These are phyloP conservation scores for Ptychochromis oligacanthus DNA, from an alignment of 2,113 vertebrate genomes.

Conservation along the genomic window DNA sequence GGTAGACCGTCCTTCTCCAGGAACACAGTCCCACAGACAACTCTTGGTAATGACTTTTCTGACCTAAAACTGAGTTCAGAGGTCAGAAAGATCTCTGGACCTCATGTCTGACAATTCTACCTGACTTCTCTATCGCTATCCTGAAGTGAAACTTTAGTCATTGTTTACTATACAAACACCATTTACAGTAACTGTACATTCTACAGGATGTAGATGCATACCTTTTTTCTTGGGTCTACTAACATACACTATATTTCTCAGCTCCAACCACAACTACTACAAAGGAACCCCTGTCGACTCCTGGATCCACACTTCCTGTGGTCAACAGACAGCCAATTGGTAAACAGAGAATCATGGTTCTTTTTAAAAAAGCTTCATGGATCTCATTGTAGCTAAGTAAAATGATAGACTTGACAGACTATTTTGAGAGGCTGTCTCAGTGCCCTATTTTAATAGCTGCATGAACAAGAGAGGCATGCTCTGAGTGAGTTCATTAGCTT, in stretches of 20 bases:
- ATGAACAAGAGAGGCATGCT: conserved; percentile 55
- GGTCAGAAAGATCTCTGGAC: conserved; percentile 32
- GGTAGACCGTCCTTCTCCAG: conserved; percentile 38
- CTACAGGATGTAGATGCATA: conserved; percentile 2
- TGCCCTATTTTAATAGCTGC: conserved; percentile 41
- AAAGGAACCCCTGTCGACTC: conserved; percentile 62
- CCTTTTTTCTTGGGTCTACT: conserved; percentile 41
- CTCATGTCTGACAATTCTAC: conserved; percentile 3
- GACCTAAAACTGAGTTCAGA: conserved; percentile 38
- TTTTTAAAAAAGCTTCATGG: conserved; percentile 35
- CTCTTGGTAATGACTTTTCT: conserved; percentile 75
- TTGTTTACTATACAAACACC: background rate
- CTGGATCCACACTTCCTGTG: conserved; percentile 53
- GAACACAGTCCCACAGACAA: conserved; percentile 54
- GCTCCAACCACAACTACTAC: conserved; percentile 69
- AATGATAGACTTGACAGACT: conserved; percentile 30
- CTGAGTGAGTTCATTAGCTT: conserved; percentile 11
- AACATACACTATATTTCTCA: conserved; percentile 73
- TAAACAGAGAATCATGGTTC: conserved; percentile 63
- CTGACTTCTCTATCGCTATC: conserved; percentile 12
- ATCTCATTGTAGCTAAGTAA: conserved; percentile 32
- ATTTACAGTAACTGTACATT: background rate
- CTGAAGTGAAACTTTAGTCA: conserved; percentile 3
- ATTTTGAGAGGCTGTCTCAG: conserved; percentile 19
- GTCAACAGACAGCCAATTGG: conserved; percentile 69